Evolutionary conservation across 2,113 vertebrate species (phyloP), one percentile per base, ranked within the genome.

Genomic region (Lepus timidus): DNA sequence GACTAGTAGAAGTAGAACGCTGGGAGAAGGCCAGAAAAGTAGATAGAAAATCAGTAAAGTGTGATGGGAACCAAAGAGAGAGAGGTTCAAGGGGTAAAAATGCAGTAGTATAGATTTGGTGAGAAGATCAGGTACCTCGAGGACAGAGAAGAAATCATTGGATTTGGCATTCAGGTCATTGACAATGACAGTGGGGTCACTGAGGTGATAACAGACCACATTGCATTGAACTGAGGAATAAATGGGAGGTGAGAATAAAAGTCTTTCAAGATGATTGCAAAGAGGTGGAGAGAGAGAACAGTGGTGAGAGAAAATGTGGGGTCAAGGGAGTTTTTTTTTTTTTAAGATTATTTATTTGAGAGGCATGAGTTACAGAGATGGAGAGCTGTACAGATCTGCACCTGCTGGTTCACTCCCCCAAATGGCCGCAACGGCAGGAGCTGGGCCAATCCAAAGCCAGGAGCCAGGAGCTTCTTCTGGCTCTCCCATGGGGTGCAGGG

Each of bases 1-100:
- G 76, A 5, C 16, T 80, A 16, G 44, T 88, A 8, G 16, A 68
- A 44, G 31, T 52, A 31, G 52, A 86, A 1, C 27, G 39, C 29
- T n/a, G 68, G 62, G 86, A 75, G 84, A 17, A 91, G 22, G 55
- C 29, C 51, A 65, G 52, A 70, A 84, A 83, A 49, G 23, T 74
- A 44, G 79, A 49, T 86, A 31, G 44, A 86, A 81, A 88, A 83
- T 74, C 52, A 64, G 19, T 75, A 68, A 90, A 68, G 44, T 88
- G 6, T 79, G 31, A 52, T 39, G 39, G 67, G 11, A 33, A 67
- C 58, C 78, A 83, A 84, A 62, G 82, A 49, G 52, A 81, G 71
- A 88, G 55, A 67, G 31, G 75, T 80, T 80, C 55, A 74, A 84
- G n/a, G 44, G 84, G 36, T 80, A 75, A 52, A 33, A 68, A 92